Conservation (phyloP, 2,888 invertebrate genomes). For the Troilus luridus region DNA sequence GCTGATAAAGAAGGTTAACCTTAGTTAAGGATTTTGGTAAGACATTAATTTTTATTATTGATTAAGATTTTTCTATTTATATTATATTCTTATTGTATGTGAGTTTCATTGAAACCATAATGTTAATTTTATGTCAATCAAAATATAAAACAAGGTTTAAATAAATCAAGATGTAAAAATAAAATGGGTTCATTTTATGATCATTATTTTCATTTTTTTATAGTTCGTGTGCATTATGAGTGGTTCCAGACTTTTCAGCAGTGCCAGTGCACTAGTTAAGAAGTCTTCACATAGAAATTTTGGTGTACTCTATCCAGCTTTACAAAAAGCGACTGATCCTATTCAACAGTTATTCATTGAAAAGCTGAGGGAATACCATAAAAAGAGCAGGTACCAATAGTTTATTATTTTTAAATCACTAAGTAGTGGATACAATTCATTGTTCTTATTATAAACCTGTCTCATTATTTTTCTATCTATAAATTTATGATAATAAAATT, state of each 20-base stretch:
- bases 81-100: background rate
- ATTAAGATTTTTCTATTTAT: background rate
- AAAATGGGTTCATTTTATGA: background rate
- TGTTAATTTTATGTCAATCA: background rate
- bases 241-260: conserved; percentile 59
- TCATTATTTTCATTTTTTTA: background rate
- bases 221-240: conserved; percentile 51
- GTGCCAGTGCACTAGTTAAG: conserved; percentile 51
- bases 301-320: conserved; percentile 78
- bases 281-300: conserved; percentile 70
- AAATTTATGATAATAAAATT: background rate
- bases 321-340: conserved; percentile 85
- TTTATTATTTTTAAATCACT: background rate
- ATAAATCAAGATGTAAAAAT: background rate
- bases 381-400: conserved; percentile 81
- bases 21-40: background rate
- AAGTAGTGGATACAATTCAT: background rate
- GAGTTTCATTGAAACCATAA: background rate
- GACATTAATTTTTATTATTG: background rate
- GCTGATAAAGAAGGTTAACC: background rate
- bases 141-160: background rate
- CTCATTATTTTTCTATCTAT: background rate
- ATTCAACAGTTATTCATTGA: conserved; percentile 95
- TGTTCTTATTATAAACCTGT: background rate
- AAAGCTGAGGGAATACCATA: conserved; percentile 90